These are phyloP conservation scores for Agriopis leucophaearia DNA, from an alignment of 2,888 invertebrate genomes.

Conservation along the genomic window DNA sequence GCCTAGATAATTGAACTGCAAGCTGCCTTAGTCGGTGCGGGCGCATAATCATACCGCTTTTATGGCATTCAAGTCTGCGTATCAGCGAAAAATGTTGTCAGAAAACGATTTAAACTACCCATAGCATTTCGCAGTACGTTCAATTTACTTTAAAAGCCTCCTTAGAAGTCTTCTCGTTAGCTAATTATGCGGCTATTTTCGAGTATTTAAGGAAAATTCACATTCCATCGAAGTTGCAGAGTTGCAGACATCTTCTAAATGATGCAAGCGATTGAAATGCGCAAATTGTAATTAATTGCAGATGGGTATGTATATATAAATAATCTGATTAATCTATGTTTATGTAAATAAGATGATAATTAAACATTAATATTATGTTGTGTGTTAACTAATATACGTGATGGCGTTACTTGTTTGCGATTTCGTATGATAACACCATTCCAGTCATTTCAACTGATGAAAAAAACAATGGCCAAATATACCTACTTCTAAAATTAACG, in stretches of 20 bases:
- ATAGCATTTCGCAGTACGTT: slow-evolving; percentile 65
- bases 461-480: not conserved
- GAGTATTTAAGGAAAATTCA: slow-evolving; percentile 25
- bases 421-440: slow-evolving; percentile 12
- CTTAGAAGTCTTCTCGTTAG: slow-evolving; percentile 9
- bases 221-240: slow-evolving; percentile 42
- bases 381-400: not conserved
- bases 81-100: slow-evolving; percentile 83
- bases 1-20: slow-evolving; percentile 77
- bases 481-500: not conserved
- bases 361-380: slow-evolving; percentile 9
- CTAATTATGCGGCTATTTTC: slow-evolving; percentile 22
- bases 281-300: slow-evolving; percentile 41
- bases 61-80: slow-evolving; percentile 73
- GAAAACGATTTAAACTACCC: slow-evolving; percentile 76
- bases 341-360: slow-evolving; percentile 19
- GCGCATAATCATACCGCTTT: slow-evolving; percentile 75
- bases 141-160: slow-evolving; percentile 41
- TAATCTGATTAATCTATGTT: slow-evolving; percentile 15
- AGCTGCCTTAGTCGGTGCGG: slow-evolving; percentile 76
- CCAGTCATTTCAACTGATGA: not conserved
- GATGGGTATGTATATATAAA: slow-evolving; percentile 33
- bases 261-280: slow-evolving; percentile 41
- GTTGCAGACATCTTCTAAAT: slow-evolving; percentile 47
- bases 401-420: slow-evolving; percentile 16